phyloP scores from a whole-genome alignment of 2,888 invertebrate genomes.

The Agrilus cyanescens region DNA sequence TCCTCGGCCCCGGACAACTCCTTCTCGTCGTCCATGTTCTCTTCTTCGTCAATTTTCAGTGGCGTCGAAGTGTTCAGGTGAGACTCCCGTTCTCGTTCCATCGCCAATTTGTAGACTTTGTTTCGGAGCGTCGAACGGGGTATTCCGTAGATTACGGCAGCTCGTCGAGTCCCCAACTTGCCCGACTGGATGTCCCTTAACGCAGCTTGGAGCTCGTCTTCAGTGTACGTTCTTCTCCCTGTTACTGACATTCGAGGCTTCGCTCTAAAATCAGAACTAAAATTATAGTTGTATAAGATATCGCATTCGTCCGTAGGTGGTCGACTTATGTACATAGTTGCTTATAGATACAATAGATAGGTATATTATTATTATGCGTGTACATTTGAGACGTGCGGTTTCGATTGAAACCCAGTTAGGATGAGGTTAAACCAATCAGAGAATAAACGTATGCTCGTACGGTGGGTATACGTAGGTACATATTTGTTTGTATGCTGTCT shows the following conservation, averaged over 20 bases:
- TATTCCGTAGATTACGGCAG: constrained; percentile 92
- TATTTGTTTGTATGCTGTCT: too few species aligned
- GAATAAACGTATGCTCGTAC: too few species aligned
- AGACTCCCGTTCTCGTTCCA: constrained; percentile 59
- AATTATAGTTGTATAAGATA: constrained; percentile 27
- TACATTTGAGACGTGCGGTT: too few species aligned
- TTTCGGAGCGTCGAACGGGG: constrained; percentile 92
- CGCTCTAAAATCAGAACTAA: constrained; percentile 47
- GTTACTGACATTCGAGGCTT: constrained; percentile 54
- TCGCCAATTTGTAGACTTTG: constrained; percentile 78
- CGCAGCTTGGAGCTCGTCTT: constrained; percentile 89
- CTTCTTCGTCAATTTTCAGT: constrained; percentile 36
- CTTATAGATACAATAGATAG: too few species aligned
- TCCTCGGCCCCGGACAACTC: constrained; percentile 47
- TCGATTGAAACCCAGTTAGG: too few species aligned
- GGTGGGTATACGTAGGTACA: too few species aligned
- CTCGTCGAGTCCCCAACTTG: constrained; percentile 82
- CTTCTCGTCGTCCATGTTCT: constrained; percentile 46
- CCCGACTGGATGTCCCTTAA: constrained; percentile 88
- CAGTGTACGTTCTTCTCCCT: constrained; percentile 79
- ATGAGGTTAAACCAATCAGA: too few species aligned
- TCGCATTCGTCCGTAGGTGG: background rate
- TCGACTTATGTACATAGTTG: constrained; percentile 10
- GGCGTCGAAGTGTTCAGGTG: constrained; percentile 36
- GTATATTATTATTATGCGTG: too few species aligned